These are phyloP conservation scores for Anguilla pacifica DNA, from an alignment of 2,797 vertebrate species.

Conservation along the genomic window DNA sequence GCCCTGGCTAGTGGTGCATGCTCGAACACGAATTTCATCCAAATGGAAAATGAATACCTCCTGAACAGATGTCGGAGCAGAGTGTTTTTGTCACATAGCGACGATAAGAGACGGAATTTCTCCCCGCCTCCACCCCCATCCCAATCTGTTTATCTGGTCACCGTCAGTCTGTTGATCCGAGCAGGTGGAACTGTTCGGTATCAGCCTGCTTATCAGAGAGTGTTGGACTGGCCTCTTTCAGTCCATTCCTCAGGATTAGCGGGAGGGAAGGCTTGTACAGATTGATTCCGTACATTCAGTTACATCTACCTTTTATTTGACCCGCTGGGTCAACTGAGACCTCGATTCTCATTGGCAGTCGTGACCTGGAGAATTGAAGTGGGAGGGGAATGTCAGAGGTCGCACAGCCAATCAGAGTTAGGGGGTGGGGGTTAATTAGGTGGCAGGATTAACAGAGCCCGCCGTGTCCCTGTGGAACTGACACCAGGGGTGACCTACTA, in stretches of 20 bases:
- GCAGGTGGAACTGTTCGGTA: background rate
- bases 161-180: background rate
- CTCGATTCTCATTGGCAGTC: background rate
- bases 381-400: too few species aligned
- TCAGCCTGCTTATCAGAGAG: too few species aligned
- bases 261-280: too few species aligned
- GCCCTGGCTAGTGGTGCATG: background rate
- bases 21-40: background rate
- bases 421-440: background rate
- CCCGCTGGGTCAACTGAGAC: background rate
- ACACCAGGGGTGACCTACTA: background rate
- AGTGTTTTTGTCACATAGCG: background rate
- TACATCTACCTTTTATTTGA: background rate
- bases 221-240: too few species aligned
- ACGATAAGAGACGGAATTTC: too few species aligned
- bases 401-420: too few species aligned
- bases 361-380: background rate
- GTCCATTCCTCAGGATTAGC: too few species aligned
- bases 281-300: too few species aligned
- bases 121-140: background rate
- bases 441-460: background rate
- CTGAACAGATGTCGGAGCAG: background rate
- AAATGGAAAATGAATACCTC: background rate
- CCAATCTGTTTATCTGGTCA: background rate
- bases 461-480: background rate